Base-by-base conservation (phyloP, 2,797 vertebrate species). In the Podarcis lilfordi region DNA sequence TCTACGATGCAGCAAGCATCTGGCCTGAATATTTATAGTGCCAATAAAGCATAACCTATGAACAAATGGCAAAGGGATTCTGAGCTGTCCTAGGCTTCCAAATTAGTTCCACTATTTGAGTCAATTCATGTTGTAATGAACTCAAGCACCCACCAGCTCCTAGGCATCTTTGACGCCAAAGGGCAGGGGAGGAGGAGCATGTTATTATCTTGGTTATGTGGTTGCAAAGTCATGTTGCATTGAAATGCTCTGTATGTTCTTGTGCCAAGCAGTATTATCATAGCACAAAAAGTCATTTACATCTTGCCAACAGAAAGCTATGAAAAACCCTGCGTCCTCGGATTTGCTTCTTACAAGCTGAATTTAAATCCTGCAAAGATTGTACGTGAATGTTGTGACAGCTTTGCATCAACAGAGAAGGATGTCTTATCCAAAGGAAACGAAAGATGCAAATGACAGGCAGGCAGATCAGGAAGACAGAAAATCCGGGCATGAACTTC, bases 81-180 rank as follows among this genome's bases (percentile, higher is more conserved):
- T 25, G 61, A 82, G 32, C 84, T 86, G 59, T 84, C 84, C 5
- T 75, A 50, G 19, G 80, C 64, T 90, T 88, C 29, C 55, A 80
- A 91, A 75, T 86, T 86, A 86, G 76, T 91, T 88, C 43, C 85
- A 84, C 40, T 84, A 10, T 81, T 75, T 85, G 32, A 75, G 71
- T 85, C 59, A 80, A 5, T 35, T 79, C 82, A 84, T 87, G 15
- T 25, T 76, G 3, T 43, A 90, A n/a, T 84, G 27, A 80, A 83
- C 25, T 76, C 61, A 3, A 15, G 59, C 25, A 85, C 88, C 69
- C 76, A 37, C 45, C 86, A 88, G 37, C 69, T 88, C 21, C 72
- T 40, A 82, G 64, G 61, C 3, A 3, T 69, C 25, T 86, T 55
- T n/a, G n/a, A 80, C 13, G 80, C 68, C 72, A 88, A 21, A 50